phyloP scores from a whole-genome alignment of 2,113 vertebrate genomes.

The Ceratotherium simum region DNA sequence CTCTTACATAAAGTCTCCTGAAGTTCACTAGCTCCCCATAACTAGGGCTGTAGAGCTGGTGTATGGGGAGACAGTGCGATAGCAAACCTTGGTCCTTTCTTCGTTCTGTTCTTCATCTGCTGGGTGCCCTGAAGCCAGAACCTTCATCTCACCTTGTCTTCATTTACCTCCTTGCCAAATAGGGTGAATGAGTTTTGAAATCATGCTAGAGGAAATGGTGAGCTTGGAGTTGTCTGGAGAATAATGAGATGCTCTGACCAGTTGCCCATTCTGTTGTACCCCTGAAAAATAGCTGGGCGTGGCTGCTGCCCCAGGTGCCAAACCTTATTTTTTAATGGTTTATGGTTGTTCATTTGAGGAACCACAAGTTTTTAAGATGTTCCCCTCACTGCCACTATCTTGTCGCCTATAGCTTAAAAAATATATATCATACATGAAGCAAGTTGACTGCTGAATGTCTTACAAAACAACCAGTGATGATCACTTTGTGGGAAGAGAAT shows the following conservation, averaged over 20 bases:
- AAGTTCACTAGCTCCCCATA: background rate
- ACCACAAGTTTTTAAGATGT: background rate
- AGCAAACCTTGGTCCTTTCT: background rate
- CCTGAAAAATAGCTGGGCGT: background rate
- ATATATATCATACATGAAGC: background rate
- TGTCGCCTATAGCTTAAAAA: background rate
- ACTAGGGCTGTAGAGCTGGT: accelerated
- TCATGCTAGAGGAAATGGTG: background rate
- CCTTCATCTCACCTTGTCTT: background rate
- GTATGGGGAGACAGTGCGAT: accelerated
- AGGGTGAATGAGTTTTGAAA: background rate
- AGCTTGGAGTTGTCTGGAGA: too few relatives aligned
- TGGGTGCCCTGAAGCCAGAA: background rate
- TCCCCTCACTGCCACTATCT: background rate
- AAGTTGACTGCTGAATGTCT: background rate
- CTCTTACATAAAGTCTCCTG: accelerated
- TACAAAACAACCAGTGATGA: background rate
- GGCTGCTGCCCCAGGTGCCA: background rate
- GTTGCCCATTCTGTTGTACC: background rate
- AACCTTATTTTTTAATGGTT: background rate
- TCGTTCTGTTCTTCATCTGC: background rate
- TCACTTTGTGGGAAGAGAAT: background rate
- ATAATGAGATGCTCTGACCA: background rate
- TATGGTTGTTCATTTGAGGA: background rate
- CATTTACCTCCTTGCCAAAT: background rate